A percentile compares a stretch with the other conserved stretches of the same genome.
phyloP scores from a whole-genome alignment of 2,888 invertebrate species.

The Mechanitis mazaeus region DNA sequence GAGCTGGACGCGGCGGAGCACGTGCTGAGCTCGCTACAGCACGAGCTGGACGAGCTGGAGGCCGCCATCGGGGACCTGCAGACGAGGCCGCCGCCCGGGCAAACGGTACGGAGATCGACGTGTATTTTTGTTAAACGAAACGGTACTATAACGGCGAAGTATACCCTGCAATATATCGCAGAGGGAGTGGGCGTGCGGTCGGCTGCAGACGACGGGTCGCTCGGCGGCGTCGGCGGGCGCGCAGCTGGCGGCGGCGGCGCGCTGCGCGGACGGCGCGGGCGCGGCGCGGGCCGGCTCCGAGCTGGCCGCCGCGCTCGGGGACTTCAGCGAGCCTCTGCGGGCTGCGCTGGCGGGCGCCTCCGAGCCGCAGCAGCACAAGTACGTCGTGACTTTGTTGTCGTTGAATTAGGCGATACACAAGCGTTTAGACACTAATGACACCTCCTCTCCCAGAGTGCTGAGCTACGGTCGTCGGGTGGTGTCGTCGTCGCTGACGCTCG shows the following conservation, averaged over 20 bases:
- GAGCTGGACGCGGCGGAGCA: constrained; percentile 92
- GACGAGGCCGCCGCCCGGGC: constrained; percentile 89
- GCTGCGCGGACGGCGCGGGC: constrained; percentile 86
- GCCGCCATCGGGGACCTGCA: constrained; percentile 83
- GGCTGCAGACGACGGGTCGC: constrained; percentile 76
- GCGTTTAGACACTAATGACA: not conserved
- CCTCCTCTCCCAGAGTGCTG: constrained; percentile 69
- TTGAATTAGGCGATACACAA: not conserved
- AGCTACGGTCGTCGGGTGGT: constrained; percentile 87
- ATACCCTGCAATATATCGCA: constrained; percentile 25
- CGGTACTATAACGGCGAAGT: not conserved
- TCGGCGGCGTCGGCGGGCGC: constrained; percentile 89
- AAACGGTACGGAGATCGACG: constrained; percentile 71
- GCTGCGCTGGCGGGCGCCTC: constrained; percentile 83
- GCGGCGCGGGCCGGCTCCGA: constrained; percentile 87
- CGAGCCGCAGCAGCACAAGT: constrained; percentile 27
- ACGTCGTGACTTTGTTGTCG: constrained; percentile 14
- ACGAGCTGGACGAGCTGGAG: constrained; percentile 88
- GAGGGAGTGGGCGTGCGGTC: constrained; percentile 70
- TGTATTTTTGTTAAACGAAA: not conserved
- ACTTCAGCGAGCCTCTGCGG: constrained; percentile 84
- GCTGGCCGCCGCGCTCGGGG: constrained; percentile 85
- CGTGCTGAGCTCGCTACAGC: constrained; percentile 85
- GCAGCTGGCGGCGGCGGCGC: constrained; percentile 89
- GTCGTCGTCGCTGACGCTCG: constrained; percentile 83